Conservation (phyloP, 1,140 invertebrate genomes). For the Heliothis virescens region DNA sequence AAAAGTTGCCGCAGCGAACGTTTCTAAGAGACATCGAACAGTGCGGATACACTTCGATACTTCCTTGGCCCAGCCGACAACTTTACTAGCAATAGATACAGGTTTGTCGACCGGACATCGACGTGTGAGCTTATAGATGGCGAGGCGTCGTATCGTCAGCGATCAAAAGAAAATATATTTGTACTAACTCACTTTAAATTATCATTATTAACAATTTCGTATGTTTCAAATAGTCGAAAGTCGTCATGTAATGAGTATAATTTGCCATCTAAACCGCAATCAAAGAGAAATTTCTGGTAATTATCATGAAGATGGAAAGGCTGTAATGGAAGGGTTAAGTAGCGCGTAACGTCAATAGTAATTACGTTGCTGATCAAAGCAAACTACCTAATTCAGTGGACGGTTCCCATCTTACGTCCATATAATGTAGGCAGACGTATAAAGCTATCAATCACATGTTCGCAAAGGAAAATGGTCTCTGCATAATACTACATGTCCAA, state of each 20-base stretch:
- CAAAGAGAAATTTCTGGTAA: slow-evolving; percentile 18
- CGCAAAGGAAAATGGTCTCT: slow-evolving; percentile 49
- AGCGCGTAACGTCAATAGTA: slow-evolving; percentile 26
- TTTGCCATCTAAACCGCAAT: neutral
- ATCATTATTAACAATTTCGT: neutral
- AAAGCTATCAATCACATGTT: slow-evolving; percentile 52
- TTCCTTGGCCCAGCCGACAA: slow-evolving; percentile 2
- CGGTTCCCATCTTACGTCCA: neutral
- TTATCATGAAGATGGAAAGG: slow-evolving; percentile 9
- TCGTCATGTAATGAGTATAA: neutral
- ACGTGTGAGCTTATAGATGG: slow-evolving; percentile 13
- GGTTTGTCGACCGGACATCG: slow-evolving; percentile 63
- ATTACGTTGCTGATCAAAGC: slow-evolving; percentile 29
- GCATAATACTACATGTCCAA: slow-evolving; percentile 3
- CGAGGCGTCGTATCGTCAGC: neutral
- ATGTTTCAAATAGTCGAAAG: neutral
- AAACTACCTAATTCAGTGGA: slow-evolving; percentile 39
- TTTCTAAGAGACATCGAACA: slow-evolving; percentile 43
- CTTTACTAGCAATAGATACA: slow-evolving; percentile 55
- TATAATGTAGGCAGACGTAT: neutral
- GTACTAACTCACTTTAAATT: neutral
- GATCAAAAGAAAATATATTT: neutral
- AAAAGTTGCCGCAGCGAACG: neutral
- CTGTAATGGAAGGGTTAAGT: slow-evolving; percentile 12
- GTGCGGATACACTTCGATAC: slow-evolving; percentile 35